Conservation (phyloP, 2,113 vertebrate species). For the Nestor notabilis region DNA sequence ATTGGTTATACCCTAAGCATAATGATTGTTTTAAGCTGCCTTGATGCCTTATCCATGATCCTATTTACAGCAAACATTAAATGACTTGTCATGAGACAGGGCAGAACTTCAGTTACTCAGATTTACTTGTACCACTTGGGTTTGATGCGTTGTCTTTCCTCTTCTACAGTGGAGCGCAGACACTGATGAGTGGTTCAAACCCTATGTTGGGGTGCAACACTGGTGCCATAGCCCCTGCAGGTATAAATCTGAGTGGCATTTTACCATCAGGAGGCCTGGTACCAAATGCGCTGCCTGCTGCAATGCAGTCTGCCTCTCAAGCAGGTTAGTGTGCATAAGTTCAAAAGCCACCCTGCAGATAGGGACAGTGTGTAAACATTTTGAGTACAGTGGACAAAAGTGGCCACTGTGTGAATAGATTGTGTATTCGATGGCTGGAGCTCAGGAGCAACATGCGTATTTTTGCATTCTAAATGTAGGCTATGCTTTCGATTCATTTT, state of each 20-base stretch:
- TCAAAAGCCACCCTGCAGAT: not conserved
- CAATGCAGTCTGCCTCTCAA: slow-evolving; percentile 89
- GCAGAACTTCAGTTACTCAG: not conserved
- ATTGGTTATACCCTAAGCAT: not conserved
- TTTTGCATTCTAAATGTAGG: not conserved
- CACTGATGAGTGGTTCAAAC: slow-evolving; percentile 92
- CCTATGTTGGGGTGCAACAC: slow-evolving; percentile 89
- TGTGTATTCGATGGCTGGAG: not conserved
- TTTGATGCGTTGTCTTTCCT: slow-evolving; percentile 73
- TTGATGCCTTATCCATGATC: not conserved
- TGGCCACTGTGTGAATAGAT: not conserved
- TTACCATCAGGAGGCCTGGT: slow-evolving; percentile 90
- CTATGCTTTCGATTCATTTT: not conserved
- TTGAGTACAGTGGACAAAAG: not conserved
- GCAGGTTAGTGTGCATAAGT: slow-evolving; percentile 81
- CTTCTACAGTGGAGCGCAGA: slow-evolving; percentile 89
- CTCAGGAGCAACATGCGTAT: not conserved
- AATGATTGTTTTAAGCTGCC: not conserved
- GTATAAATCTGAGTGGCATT: slow-evolving; percentile 91
- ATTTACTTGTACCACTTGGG: not conserved
- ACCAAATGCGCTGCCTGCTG: slow-evolving; percentile 78
- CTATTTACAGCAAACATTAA: not conserved
- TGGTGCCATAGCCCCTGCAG: slow-evolving; percentile 81
- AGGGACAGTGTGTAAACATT: not conserved
- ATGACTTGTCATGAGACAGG: not conserved